Evolutionary conservation across 2,888 invertebrate species (phyloP), one percentile per base, ranked within the genome.

Genomic region (Serripes groenlandicus): DNA sequence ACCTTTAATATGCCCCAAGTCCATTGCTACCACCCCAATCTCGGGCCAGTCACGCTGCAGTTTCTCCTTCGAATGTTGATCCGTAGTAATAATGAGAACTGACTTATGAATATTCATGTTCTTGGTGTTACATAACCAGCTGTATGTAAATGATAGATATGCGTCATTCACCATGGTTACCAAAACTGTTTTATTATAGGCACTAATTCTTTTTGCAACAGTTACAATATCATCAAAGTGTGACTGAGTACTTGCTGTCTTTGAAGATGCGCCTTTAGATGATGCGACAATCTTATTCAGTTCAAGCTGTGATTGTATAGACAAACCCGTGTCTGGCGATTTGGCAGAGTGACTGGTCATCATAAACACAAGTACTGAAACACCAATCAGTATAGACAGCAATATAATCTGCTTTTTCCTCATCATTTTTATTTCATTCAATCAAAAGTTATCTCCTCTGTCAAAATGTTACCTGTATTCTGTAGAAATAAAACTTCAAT

Each of bases 121-220:
- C 56, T 85, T 88, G 0, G 90, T 91, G 73, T 91, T 91, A 78
- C 91, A 91, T 11, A 89, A 70, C 89, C 90, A 89, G 74, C 89
- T 90, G 54, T 88, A 85, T 28, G 89, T 88, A 37, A 91, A 90
- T 1, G 88, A 81, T 23, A 90, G 74, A 66, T 87, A 91, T n/a
- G 90, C 90, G 81, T 90, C 86, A 72, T 90, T 90, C 5, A 91
- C 86, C 72, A 90, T 81, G n/a, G 90, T 88, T 30, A 91, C 83
- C 0, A 91, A 66, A 9, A 91, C 87, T 30, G 88, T 83, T 64
- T 69, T 35, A n/a, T 81, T 78, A 18, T 81, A 73, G 26, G 76
- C 37, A 71, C 81, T 79, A 2, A 88, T 77, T 60, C 72, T 80
- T 75, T 83, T 83, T 11, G 89, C 88, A 28, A 83, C 77, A 30